Percentiles rank a stretch among this genome's conserved stretches.
These are phyloP conservation scores for Danaus melanippus DNA, from an alignment of 1,140 invertebrate species.

Conservation along the genomic window DNA sequence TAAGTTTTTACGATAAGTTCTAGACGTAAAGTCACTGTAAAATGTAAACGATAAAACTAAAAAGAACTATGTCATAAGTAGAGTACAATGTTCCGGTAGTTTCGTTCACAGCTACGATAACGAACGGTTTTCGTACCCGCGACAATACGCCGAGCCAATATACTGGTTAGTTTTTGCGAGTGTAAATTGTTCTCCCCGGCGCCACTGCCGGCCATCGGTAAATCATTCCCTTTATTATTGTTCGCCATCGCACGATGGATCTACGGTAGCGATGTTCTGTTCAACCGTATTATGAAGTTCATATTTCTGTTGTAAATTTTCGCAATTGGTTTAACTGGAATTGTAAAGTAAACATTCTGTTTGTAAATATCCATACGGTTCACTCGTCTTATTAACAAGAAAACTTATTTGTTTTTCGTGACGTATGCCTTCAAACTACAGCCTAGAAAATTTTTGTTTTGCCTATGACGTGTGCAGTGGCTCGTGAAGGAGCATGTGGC, in stretches of 20 bases:
- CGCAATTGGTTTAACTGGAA: slow-evolving; percentile 6
- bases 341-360: slow-evolving; percentile 2
- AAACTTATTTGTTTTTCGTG: too few relatives aligned
- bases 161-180: slow-evolving; percentile 33
- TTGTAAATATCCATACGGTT: not conserved
- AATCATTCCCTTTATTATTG: slow-evolving; percentile 35
- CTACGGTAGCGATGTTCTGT: slow-evolving; percentile 7
- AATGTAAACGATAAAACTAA: not conserved
- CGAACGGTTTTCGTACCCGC: not conserved
- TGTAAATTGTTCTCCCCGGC: slow-evolving; percentile 39
- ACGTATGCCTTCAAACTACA: not conserved
- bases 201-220: slow-evolving; percentile 36
- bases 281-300: too few relatives aligned
- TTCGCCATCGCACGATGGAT: slow-evolving; percentile 15
- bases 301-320: too few relatives aligned
- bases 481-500: slow-evolving; percentile 59
- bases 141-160: slow-evolving; percentile 12
- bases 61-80: too few relatives aligned
- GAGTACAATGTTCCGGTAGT: slow-evolving; percentile 7
- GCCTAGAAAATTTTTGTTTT: not conserved
- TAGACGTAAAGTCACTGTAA: slow-evolving; percentile 1
- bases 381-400: too few relatives aligned
- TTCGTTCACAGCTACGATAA: slow-evolving; percentile 1
- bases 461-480: slow-evolving; percentile 26
- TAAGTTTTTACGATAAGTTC: not conserved